Base-by-base conservation (phyloP, 2,113 vertebrate species). In the Amphiprion ocellaris region DNA sequence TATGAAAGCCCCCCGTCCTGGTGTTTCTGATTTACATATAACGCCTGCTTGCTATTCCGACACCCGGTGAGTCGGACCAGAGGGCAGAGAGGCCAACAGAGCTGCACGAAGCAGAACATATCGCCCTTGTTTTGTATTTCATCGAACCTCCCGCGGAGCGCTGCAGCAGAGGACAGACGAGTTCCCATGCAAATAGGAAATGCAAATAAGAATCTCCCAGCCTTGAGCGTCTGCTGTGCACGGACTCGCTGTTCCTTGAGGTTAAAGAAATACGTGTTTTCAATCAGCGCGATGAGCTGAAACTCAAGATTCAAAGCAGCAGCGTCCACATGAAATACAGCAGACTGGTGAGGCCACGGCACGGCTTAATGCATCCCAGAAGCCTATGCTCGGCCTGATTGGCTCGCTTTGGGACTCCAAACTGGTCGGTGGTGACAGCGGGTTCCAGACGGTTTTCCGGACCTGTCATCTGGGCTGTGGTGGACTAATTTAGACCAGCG, bases 331-430 rank as follows among this genome's bases (percentile, higher is more conserved):
- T 87, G 77, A 89, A 87, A 79, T 6, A 86, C 73, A 71, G 14
- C 74, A 82, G 83, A 69, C 24, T 21, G 19, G 56, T 16, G 77
- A 84, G 85, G 79, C 52, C 59, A 46, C 30, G 56, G 80, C 76
- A 78, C 65, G 73, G 79, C 77, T 77, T 92, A 94, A 93, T 90
- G 76, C 60, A 81, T 88, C 66, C 78, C 92, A 93, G 90, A 88
- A 84, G 62, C 65, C 63, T 71, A 17, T 41, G 72, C 69, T 62
- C 23, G 3, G 19, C 67, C 69, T 12, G 74, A 81, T 53, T 73
- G 82, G 81, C 64, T 82, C 28, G 74, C 75, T 86, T 41, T 55
- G 67, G 73, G 82, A 88, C 81, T 82, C 59, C 70, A 68, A 10
- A 6, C 56, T 69, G 68, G 59, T 61, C 84, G 68, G 74, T 82